Percentiles rank a stretch among this genome's conserved stretches.
phyloP scores from a whole-genome alignment of 2,888 invertebrate species.

The Sarcophaga rosellei region DNA sequence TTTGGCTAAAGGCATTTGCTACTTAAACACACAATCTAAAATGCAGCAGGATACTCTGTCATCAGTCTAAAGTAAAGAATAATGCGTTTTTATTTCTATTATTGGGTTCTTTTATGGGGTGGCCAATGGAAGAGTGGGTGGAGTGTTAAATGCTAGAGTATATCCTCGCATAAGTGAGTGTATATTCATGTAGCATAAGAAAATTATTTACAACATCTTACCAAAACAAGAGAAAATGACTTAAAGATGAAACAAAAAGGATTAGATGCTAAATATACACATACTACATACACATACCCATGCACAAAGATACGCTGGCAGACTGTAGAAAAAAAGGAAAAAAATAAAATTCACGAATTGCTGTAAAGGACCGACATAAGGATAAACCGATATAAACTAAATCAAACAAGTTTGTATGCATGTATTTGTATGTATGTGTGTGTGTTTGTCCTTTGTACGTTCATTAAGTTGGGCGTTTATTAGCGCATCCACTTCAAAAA shows the following conservation, averaged over 20 bases:
- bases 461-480: not conserved
- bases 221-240: slow-evolving; percentile 62
- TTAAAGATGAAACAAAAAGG: slow-evolving; percentile 64
- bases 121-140: not conserved
- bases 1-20: slow-evolving; percentile 59
- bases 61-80: slow-evolving; percentile 8
- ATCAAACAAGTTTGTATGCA: slow-evolving; percentile 29
- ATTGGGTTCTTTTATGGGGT: not conserved
- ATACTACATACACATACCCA: not conserved
- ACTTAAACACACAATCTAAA: slow-evolving; percentile 62
- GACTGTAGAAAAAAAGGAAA: too few species aligned
- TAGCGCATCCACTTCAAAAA: not conserved
- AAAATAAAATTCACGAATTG: not conserved
- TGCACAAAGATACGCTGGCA: not conserved
- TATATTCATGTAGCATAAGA: slow-evolving; percentile 29
- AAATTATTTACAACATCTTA: slow-evolving; percentile 59
- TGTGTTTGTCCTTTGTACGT: not conserved
- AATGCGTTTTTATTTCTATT: not conserved
- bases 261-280: slow-evolving; percentile 50
- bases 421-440: not conserved
- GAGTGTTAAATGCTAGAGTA: not conserved
- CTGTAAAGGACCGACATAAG: slow-evolving; percentile 14
- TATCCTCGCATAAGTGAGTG: not conserved
- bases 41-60: slow-evolving; percentile 36
- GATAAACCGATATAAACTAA: slow-evolving; percentile 25